Base-by-base conservation (phyloP, 2,888 invertebrate species). In the Limnephilus auricula region DNA sequence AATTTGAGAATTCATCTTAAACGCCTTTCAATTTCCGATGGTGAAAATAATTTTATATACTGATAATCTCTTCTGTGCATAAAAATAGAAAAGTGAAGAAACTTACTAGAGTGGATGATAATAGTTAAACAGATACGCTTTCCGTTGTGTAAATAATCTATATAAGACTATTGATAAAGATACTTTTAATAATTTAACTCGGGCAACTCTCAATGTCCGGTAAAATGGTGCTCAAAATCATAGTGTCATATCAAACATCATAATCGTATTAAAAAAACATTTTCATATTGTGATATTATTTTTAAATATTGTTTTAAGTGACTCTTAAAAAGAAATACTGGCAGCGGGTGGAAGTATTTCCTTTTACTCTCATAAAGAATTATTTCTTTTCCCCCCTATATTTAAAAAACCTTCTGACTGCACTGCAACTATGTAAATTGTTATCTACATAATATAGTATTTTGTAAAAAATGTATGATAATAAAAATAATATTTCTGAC, bases 141-240 rank as follows among this genome's bases (percentile, higher is more conserved):
- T 89, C 80, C 89, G 4, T 86, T 50, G 86, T 89, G 80, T 89
- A 79, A 79, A 88, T 88, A 86, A 82, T 82, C 31, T 82, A 82
- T 13, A 12, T 45, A 88, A 34, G 88, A 32, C 15, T 88, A 65
- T 79, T 34, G 34, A 88, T 79, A 79, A 79, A 88, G 25, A 88
- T 88, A 80, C 80, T 89, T 78, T 78, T 89, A 40, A 82, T 79
- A 65, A 65, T 82, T 85, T 85, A 65, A 84, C 65, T 31, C 86
- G 90, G 90, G 80, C 90, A 90, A 34, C 65, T 90, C 90, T 90
- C 85, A 86, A 78, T 86, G 86, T 84, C 90, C 79, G 86, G 32
- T 90, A 90, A 88, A 90, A 91, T 93, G 93, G 93, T 93, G 93
- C 93, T 93, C 93, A 91, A 92, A 92, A 92, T 85, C 84, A 89